Evolutionary conservation across 2,888 invertebrate genomes (phyloP), one percentile per base, ranked within the genome.

Genomic region (Syrphus vitripennis): DNA sequence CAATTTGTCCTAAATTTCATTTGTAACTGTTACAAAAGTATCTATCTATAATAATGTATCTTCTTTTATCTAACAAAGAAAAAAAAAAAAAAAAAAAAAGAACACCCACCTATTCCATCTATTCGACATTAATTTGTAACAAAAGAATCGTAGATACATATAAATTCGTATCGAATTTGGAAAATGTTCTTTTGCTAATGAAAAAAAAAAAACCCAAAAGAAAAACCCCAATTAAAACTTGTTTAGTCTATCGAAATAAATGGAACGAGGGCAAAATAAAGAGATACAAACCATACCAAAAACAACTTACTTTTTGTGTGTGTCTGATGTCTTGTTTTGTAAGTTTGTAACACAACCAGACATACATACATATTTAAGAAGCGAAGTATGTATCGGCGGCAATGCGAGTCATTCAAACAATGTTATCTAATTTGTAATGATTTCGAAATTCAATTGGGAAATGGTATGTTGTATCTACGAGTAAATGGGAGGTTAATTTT

Each of bases 171-270:
- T 57, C 61, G 34, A 57, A 79, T 57, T 71, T 59, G 40, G 67
- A 40, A 67, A 77, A 74, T 53, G 48, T 59, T 63, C 31, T 63
- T 53, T 69, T 42, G 40, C 70, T 77, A 71, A 71, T 59, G 77
- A 70, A 81, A n/a, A 16, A 40, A n/a, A 0, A 37, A 37, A n/a
- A 24, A n/a, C n/a, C n/a, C n/a, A n/a, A n/a, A n/a, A n/a, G n/a
- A 26, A 50, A 63, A 70, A 71, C 19, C 29, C 61, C 57, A 77
- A 83, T 77, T 83, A 77, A 77, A 59, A 61, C 65, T 77, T 83
- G 82, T 82, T 76, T 82, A 76, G 82, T 76, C 48, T 82, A 31
- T 19, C 40, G 59, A 74, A 71, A 34, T 78, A 26, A 26, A 70
- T 53, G 40, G 3, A 31, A 45, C 65, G 19, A 65, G 63, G 21